Base-by-base conservation (phyloP, 2,797 vertebrate species). In the Pyrocephalus nanus region DNA sequence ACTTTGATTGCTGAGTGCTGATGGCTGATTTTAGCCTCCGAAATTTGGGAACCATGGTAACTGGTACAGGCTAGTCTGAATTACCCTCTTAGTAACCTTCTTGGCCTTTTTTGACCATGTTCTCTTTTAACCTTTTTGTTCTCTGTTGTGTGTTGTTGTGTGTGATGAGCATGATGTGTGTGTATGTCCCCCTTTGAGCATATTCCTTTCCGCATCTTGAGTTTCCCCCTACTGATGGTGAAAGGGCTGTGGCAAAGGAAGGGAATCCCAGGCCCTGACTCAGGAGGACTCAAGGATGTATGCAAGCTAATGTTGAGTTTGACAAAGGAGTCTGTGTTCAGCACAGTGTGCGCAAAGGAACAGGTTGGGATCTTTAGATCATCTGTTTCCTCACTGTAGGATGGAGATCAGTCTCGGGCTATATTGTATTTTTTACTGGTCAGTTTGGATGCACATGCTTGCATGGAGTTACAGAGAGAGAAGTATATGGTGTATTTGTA, bases 381-480 rank as follows among this genome's bases (percentile, higher is more conserved):
- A 25, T 70, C 32, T 76, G 19, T 27, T 85, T 87, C 66, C 64
- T 82, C 43, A 25, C 32, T 38, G 18, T 67, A 2, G 48, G 66
- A n/a, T 64, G 32, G 38, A 69, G 62, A 43, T 65, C 0, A 3
- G 27, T 87, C 38, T 81, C 23, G 11, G 67, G 32, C 84, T 61
- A 2, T 4, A 2, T 20, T 61, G 54, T 89, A 9, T 84, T 77
- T 70, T 38, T 6, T 65, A 20, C 30, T 20, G 34, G 19, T 83
- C 30, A 88, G 0, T 80, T 58, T 1, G 9, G 51, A 29, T 82
- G 29, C 54, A 38, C 0, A 0, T 83, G 66, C 8, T 2, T 26
- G 15, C 26, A 15, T 61, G n/a, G 47, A 65, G 38, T 34, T 72
- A 16, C 0, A 19, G 23, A 57, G 73, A 30, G 51, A 55, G 62